These are phyloP conservation scores for Saturnia japonica DNA, from an alignment of 2,888 invertebrate species.

Conservation along the genomic window DNA sequence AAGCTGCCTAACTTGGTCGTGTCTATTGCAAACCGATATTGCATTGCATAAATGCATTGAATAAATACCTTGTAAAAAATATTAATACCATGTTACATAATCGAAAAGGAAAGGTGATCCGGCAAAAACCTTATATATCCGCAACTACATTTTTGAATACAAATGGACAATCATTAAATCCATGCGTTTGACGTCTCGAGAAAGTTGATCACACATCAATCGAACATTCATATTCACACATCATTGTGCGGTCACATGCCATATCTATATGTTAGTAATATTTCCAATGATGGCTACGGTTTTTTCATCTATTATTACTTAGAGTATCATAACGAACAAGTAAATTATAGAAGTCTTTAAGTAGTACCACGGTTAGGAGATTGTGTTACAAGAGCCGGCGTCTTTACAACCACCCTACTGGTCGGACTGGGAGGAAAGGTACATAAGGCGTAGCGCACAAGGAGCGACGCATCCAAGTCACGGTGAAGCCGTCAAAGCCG, in stretches of 20 bases:
- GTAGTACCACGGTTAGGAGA: neutral
- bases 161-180: constrained; percentile 7
- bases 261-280: constrained; percentile 3
- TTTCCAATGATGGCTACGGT: neutral
- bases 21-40: neutral
- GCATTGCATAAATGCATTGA: neutral
- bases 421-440: no score
- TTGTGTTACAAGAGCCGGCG: no score
- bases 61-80: neutral
- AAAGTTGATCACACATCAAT: no score
- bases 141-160: constrained; percentile 11
- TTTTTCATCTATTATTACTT: neutral
- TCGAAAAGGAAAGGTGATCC: constrained; percentile 1
- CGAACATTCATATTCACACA: no score
- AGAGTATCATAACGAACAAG: neutral
- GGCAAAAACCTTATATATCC: constrained; percentile 3
- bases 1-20: neutral
- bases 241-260: constrained; percentile 8
- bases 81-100: neutral
- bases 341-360: neutral
- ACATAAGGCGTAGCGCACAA: no score
- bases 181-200: neutral
- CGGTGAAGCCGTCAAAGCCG: no score
- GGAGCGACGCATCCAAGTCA: no score
- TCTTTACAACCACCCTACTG: no score